Evolutionary conservation across 2,888 invertebrate species (phyloP).

Genomic region (Magallana nippona): DNA sequence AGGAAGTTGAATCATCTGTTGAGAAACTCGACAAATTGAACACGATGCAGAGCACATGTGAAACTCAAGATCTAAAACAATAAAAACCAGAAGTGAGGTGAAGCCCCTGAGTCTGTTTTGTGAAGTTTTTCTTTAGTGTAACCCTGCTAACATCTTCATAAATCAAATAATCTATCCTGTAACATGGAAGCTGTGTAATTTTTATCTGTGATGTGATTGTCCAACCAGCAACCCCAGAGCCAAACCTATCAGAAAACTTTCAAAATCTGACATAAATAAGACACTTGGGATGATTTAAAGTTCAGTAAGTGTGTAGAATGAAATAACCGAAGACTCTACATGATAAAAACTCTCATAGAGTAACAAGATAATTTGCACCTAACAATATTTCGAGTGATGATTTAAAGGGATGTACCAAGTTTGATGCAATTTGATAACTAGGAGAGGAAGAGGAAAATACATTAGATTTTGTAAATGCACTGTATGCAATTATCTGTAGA

Average conservation of each 20-base stretch:
- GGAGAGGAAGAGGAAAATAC: slow-evolving; percentile 11
- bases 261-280: not conserved
- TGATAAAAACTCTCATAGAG: not conserved
- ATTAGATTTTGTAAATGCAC: slow-evolving; percentile 21
- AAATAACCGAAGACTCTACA: slow-evolving; percentile 7
- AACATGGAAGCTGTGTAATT: slow-evolving; percentile 6
- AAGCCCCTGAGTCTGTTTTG: not conserved
- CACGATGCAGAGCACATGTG: slow-evolving; percentile 13
- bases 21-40: not conserved
- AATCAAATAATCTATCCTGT: slow-evolving; percentile 6
- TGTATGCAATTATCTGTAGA: slow-evolving; percentile 3
- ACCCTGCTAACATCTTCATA: slow-evolving; percentile 4
- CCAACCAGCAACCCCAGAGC: not conserved
- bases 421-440: slow-evolving; percentile 32
- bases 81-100: slow-evolving; percentile 10
- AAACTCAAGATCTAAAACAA: slow-evolving; percentile 21
- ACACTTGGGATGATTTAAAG: not conserved
- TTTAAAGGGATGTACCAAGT: slow-evolving; percentile 22
- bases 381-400: slow-evolving; percentile 25
- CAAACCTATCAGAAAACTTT: slow-evolving; percentile 1
- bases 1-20: slow-evolving; percentile 17
- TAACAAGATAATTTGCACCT: slow-evolving; percentile 20
- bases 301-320: not conserved
- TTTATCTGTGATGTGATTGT: slow-evolving; percentile 5
- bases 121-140: not conserved